phyloP scores from a whole-genome alignment of 2,113 vertebrate genomes.

The Daubentonia madagascariensis region DNA sequence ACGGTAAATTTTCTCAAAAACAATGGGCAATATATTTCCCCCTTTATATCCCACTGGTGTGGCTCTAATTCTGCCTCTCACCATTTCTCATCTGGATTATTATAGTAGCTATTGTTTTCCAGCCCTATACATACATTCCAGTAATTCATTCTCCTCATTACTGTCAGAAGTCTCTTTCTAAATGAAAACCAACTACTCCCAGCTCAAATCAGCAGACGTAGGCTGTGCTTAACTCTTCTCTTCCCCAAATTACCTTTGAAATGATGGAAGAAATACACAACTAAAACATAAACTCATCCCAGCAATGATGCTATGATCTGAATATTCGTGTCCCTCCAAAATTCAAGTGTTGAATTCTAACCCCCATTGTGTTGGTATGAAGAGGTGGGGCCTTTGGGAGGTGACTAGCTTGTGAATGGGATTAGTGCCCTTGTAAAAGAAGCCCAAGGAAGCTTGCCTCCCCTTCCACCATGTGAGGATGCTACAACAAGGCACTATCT shows the following conservation, averaged over 20 bases:
- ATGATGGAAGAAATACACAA: neutral
- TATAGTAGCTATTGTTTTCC: neutral
- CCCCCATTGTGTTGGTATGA: neutral
- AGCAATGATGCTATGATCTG: neutral
- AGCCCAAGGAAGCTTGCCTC: too few species aligned
- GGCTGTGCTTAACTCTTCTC: neutral
- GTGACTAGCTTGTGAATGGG: neutral
- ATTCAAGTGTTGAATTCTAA: neutral
- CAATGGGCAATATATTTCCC: neutral
- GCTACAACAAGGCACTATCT: neutral
- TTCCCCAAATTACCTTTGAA: neutral
- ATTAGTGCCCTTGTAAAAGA: neutral
- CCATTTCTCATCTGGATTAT: neutral
- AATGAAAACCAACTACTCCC: neutral
- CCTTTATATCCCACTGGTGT: neutral
- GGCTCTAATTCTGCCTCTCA: neutral
- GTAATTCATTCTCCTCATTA: neutral
- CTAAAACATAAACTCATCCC: neutral
- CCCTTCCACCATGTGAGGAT: neutral
- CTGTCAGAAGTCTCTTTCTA: neutral
- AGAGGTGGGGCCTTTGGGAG: neutral
- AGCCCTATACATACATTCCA: neutral
- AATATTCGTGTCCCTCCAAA: neutral
- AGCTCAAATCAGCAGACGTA: neutral
- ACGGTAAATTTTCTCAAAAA: neutral